Evolutionary conservation across 2,888 invertebrate genomes (phyloP).

Genomic region (Eupsilia transversa): DNA sequence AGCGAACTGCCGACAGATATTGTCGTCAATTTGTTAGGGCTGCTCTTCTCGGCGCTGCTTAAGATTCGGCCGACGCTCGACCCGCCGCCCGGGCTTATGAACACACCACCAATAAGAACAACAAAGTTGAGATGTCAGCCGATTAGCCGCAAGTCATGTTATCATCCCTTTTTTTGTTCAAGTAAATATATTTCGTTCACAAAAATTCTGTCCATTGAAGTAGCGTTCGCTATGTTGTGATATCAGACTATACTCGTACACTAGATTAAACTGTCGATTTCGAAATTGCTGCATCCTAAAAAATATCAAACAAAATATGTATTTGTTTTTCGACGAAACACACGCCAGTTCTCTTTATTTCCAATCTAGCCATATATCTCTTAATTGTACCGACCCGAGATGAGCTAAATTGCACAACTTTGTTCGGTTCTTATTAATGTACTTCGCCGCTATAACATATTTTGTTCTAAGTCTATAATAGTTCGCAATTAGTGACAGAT

Average conservation of each 20-base stretch:
- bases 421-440: conserved; percentile 63
- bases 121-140: conserved; percentile 88
- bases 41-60: conserved; percentile 81
- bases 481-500: conserved; percentile 64
- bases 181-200: conserved; percentile 78
- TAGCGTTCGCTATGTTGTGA: conserved; percentile 16
- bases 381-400: conserved; percentile 30
- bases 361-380: conserved; percentile 24
- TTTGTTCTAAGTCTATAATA: conserved; percentile 61
- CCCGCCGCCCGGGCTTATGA: conserved; percentile 82
- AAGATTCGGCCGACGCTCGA: conserved; percentile 84
- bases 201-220: conserved; percentile 50
- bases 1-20: conserved; percentile 86
- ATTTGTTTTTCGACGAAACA: conserved; percentile 28
- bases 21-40: conserved; percentile 88
- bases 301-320: conserved; percentile 17
- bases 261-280: conserved; percentile 32
- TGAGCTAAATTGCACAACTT: conserved; percentile 59
- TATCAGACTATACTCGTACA: conserved; percentile 22
- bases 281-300: conserved; percentile 26
- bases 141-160: conserved; percentile 85
- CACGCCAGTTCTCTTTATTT: conserved; percentile 19
- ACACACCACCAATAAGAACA: conserved; percentile 87
- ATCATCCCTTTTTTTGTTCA: conserved; percentile 79
- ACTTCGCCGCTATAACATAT: conserved; percentile 57